These are phyloP conservation scores for Crotalus adamanteus DNA, from an alignment of 2,797 vertebrate genomes.

Conservation along the genomic window DNA sequence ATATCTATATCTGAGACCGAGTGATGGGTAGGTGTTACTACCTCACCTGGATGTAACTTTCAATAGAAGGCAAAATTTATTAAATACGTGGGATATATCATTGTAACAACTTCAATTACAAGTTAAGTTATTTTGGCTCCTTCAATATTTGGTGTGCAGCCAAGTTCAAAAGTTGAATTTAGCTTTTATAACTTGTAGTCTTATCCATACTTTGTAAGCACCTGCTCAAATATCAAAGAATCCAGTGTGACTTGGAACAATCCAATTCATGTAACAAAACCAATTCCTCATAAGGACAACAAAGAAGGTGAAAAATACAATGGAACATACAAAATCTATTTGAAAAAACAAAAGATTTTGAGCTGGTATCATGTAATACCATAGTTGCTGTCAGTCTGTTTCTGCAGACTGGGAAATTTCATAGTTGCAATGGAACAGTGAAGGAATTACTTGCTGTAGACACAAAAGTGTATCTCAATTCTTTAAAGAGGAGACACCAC, in stretches of 20 bases:
- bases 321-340: background rate
- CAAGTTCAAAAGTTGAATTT: background rate
- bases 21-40: background rate
- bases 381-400: background rate
- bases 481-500: background rate
- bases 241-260: background rate
- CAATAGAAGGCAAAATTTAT: background rate
- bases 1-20: background rate
- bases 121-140: background rate
- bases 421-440: background rate
- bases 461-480: background rate
- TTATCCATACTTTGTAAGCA: background rate
- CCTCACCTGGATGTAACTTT: background rate
- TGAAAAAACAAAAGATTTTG: background rate
- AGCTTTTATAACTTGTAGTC: background rate
- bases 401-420: background rate
- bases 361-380: background rate
- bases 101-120: background rate
- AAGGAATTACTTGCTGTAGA: background rate
- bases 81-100: background rate
- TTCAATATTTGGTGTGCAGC: background rate
- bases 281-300: background rate
- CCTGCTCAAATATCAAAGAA: background rate
- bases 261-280: background rate
- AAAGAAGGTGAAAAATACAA: background rate